phyloP scores from a whole-genome alignment of 2,888 invertebrate species.

The Alloscopus bannaensis region DNA sequence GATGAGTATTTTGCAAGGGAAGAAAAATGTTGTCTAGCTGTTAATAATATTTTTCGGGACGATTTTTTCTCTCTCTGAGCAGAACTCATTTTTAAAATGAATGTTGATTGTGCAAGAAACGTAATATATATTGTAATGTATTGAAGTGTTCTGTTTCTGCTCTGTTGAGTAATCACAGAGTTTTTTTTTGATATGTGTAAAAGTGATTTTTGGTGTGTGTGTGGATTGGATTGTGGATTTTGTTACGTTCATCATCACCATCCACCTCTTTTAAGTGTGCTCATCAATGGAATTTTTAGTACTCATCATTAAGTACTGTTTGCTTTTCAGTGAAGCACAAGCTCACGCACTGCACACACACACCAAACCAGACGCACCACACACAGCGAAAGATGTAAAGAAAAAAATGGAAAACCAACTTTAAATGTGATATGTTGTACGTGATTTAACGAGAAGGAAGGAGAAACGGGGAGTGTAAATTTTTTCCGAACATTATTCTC shows the following conservation, averaged over 20 bases:
- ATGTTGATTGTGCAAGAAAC: constrained; percentile 2
- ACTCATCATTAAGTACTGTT: constrained; percentile 15
- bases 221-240: constrained; percentile 30
- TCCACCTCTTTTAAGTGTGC: not conserved
- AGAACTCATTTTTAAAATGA: not conserved
- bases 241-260: constrained; percentile 20
- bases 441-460: constrained; percentile 1
- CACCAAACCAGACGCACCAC: constrained; percentile 1
- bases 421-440: constrained; percentile 6
- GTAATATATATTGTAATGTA: too few species aligned
- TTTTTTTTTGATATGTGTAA: constrained; percentile 14
- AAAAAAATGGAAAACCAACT: not conserved
- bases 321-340: too few species aligned
- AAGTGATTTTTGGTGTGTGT: too few species aligned
- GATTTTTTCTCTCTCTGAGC: not conserved
- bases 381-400: not conserved
- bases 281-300: not conserved
- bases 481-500: too few species aligned
- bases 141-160: constrained; percentile 8
- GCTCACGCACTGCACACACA: too few species aligned
- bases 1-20: not conserved
- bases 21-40: not conserved
- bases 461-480: not conserved
- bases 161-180: constrained; percentile 12
- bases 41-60: constrained; percentile 8